Evolutionary conservation across 2,113 vertebrate genomes (phyloP).

Genomic region (Brachyhypopomus gauderio): DNA sequence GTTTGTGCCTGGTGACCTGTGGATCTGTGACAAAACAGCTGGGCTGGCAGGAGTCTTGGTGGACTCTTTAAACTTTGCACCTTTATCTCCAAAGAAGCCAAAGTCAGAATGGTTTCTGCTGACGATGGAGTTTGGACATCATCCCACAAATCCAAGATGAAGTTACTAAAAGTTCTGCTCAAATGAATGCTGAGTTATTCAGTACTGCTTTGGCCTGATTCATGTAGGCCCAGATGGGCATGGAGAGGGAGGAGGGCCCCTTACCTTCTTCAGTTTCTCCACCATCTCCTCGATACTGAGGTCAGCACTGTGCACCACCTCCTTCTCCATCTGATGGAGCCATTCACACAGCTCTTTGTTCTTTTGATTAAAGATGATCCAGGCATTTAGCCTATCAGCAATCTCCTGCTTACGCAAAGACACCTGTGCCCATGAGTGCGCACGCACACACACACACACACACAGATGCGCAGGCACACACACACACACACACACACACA

Average conservation of each 20-base stretch:
- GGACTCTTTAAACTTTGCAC: conserved; percentile 11
- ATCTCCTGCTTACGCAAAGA: conserved; percentile 86
- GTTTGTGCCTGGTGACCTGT: background rate
- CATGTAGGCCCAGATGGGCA: background rate
- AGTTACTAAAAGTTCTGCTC: too few species aligned
- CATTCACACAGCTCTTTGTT: conserved; percentile 92
- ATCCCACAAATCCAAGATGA: too few species aligned
- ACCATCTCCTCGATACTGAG: conserved; percentile 95
- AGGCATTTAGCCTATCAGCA: conserved; percentile 87
- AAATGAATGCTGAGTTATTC: too few species aligned
- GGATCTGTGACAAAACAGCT: too few species aligned
- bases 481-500: background rate
- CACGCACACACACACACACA: background rate
- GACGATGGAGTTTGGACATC: too few species aligned
- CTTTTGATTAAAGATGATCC: conserved; percentile 91
- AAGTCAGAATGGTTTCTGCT: background rate
- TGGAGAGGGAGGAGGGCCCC: background rate
- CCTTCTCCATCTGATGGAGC: conserved; percentile 93
- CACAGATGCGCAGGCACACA: background rate
- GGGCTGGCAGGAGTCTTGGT: background rate
- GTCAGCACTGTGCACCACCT: conserved; percentile 84
- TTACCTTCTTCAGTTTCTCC: conserved; percentile 93
- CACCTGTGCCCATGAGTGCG: conserved; percentile 72
- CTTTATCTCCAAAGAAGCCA: conserved; percentile 10
- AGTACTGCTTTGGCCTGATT: background rate